Evolutionary conservation across 2,888 invertebrate genomes (phyloP).

Genomic region (Spodoptera littoralis): DNA sequence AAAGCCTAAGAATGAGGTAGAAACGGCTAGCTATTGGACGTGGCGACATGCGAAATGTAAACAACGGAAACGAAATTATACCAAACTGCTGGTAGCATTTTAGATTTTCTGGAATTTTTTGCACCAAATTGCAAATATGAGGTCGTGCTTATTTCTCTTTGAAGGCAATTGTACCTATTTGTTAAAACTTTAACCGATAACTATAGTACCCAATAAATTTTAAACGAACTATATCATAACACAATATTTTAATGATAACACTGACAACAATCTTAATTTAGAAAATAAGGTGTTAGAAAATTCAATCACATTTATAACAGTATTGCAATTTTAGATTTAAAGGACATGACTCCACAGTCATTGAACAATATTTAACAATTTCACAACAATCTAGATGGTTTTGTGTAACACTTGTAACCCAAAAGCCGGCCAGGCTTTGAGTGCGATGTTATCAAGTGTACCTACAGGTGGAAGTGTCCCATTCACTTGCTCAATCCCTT

Average conservation of each 20-base stretch:
- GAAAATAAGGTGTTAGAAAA: no score
- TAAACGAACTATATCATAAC: no score
- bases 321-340: no score
- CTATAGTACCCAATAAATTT: no score
- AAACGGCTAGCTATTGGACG: slow-evolving; percentile 30
- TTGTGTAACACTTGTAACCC: slow-evolving; percentile 10
- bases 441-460: slow-evolving; percentile 47
- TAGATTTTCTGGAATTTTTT: slow-evolving; percentile 9
- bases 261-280: no score
- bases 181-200: no score
- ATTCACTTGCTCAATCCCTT: slow-evolving; percentile 49
- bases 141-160: no score
- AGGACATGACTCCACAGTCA: background rate
- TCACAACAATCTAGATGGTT: slow-evolving; percentile 24
- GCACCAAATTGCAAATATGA: background rate
- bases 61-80: slow-evolving; percentile 51
- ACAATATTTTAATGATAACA: no score
- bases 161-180: no score
- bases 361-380: background rate
- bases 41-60: slow-evolving; percentile 38
- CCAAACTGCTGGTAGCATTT: slow-evolving; percentile 25
- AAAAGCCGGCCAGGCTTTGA: slow-evolving; percentile 40
- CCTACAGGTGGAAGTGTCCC: slow-evolving; percentile 47
- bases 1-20: slow-evolving; percentile 43
- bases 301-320: no score